Percentiles rank a stretch among this genome's conserved stretches.
Conservation (phyloP, 2,797 vertebrate genomes). For the Knipowitschia caucasica region DNA sequence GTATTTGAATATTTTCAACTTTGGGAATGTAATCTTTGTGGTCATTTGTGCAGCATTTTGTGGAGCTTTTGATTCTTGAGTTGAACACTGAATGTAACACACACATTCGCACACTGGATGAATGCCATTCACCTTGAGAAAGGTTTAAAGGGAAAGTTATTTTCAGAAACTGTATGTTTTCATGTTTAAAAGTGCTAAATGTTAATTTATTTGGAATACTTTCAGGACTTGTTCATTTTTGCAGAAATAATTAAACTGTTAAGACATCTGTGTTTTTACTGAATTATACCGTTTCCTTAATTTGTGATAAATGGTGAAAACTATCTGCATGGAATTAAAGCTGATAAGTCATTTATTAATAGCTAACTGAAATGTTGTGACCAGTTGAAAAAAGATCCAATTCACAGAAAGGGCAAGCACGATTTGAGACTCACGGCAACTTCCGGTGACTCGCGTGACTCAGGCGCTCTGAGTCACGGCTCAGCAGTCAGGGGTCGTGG, state of each 20-base stretch:
- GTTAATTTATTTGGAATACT: conserved; percentile 58
- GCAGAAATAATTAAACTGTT: conserved; percentile 42
- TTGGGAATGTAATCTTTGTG: conserved; percentile 44
- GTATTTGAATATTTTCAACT: conserved; percentile 46
- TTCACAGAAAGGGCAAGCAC: no score
- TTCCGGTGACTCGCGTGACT: no score
- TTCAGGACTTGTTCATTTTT: conserved; percentile 46
- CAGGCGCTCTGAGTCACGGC: no score
- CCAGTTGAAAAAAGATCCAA: no score
- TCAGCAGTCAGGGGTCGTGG: no score
- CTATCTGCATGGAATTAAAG: no score
- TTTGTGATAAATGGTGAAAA: no score
- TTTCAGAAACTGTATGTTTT: conserved; percentile 29
- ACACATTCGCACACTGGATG: conserved; percentile 12
- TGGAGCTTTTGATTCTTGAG: conserved; percentile 19
- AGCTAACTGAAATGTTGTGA: no score
- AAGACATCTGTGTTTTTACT: conserved; percentile 1
- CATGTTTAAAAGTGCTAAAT: conserved; percentile 40
- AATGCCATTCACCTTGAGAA: conserved; percentile 35
- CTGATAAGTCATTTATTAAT: no score
- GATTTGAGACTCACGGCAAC: no score
- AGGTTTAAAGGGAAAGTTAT: conserved; percentile 59
- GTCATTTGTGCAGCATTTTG: conserved; percentile 13
- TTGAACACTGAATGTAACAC: conserved; percentile 44
- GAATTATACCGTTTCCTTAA: neutral